Evolutionary conservation across 2,797 vertebrate genomes (phyloP).

Genomic region (Decapterus maruadsi): DNA sequence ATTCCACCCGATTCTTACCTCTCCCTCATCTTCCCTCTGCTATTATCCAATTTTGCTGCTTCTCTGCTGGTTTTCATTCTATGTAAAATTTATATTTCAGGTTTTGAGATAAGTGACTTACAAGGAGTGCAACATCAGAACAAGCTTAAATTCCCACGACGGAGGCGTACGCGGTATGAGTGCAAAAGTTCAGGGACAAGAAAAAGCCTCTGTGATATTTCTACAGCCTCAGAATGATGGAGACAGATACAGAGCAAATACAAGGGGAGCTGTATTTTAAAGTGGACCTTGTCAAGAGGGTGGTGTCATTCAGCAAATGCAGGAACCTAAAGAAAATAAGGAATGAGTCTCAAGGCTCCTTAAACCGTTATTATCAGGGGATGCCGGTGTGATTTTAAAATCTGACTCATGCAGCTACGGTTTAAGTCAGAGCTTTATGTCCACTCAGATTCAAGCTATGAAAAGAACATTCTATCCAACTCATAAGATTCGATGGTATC

Average conservation of each 20-base stretch:
- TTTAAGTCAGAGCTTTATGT: no score
- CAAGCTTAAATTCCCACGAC: slow-evolving; percentile 1
- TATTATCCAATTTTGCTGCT: slow-evolving; percentile 28
- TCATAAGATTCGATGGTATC: no score
- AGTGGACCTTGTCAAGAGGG: no score
- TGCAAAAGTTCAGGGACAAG: slow-evolving; percentile 12
- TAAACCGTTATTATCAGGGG: no score
- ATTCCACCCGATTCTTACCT: no score
- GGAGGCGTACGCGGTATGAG: background rate
- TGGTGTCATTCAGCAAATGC: no score
- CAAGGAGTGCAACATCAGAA: slow-evolving; percentile 5
- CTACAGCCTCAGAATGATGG: background rate
- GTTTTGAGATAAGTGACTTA: slow-evolving; percentile 6
- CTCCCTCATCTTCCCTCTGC: background rate
- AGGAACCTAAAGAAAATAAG: no score
- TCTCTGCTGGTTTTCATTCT: slow-evolving; percentile 15
- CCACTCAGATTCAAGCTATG: no score
- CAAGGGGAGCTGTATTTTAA: background rate
- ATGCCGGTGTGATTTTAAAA: no score
- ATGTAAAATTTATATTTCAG: slow-evolving; percentile 9
- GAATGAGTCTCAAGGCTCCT: no score
- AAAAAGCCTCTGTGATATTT: background rate
- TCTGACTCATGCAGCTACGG: no score
- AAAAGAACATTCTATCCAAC: no score
- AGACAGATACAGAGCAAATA: background rate